Base-by-base conservation (phyloP, 2,888 invertebrate species). In the Icerya purchasi region DNA sequence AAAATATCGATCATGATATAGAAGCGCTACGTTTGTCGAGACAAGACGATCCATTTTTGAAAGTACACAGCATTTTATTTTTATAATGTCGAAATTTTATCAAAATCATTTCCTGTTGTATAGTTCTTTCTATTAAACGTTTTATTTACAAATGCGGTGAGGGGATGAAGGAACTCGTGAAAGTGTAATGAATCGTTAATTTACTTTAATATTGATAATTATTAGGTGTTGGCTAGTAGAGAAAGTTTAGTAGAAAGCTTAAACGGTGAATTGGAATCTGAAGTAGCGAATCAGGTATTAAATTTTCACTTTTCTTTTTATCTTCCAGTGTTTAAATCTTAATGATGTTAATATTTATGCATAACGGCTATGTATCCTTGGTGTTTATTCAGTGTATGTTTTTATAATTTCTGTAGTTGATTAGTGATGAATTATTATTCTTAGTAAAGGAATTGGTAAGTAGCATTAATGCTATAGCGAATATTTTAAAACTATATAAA, bases 1-100 rank as follows among this genome's bases (percentile, higher is more conserved):
- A 84, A 65, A 84, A 85, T 72, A 83, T 85, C 67, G 84, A 85
- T 67, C 83, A 84, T 72, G 87, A 87, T 69, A 86, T 87, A 85
- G 85, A 86, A 70, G 83, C 85, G 22, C 74, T 87, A 53, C 77
- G 86, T 67, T 76, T 85, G 54, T 86, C 86, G 8, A 76, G 87
- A 62, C 86, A 86, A 72, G 87, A 88, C 71, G 87, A 88, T 73
- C 87, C 87, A 1, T 86, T 84, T 69, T 74, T 87, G 62, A 83
- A 85, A 78, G 85, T 84, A 70, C 60, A 61, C 5, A 2, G 21
- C 8, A 2, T 18, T 3, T 36, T 36, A 36, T 36, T 36, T 36
- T 14, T 8, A 36, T 36, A 36, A 53, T 53, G 20, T 53, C n/a
- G 53, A 21, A 5, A 53, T 20, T 50, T 50, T 21, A 53, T 53